A percentile compares a stretch with the other conserved stretches of the same genome.
Evolutionary conservation across 2,113 vertebrate species (phyloP).

Genomic region (Seriola rivoliana): DNA sequence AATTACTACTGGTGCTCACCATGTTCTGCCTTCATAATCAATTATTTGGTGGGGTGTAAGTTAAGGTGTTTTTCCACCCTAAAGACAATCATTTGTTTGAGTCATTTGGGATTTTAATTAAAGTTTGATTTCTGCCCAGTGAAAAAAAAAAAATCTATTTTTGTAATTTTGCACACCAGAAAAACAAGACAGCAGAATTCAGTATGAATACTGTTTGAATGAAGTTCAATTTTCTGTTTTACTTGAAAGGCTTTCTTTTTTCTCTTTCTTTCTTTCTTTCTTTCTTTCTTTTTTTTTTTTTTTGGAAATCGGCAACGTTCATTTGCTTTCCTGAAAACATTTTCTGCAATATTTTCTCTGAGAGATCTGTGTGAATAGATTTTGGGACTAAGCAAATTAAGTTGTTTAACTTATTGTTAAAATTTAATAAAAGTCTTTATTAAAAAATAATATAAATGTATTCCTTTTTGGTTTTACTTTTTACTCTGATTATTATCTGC

Average conservation of each 20-base stretch:
- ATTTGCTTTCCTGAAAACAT: conserved; percentile 54
- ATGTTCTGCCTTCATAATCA: conserved; percentile 14
- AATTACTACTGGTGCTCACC: conserved; percentile 61
- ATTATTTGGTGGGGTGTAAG: background rate
- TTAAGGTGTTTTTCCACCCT: background rate
- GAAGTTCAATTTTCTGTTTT: conserved; percentile 64
- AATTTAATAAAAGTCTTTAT: conserved; percentile 73
- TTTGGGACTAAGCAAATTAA: conserved; percentile 66
- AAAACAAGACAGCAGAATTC: conserved; percentile 40
- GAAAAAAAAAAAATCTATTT: conserved; percentile 33
- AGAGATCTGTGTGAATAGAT: conserved; percentile 71
- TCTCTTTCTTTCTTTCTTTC: conserved; percentile 27
- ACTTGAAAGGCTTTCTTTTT: conserved; percentile 66
- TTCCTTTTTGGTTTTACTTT: background rate
- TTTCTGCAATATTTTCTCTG: conserved; percentile 57
- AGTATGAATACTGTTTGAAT: conserved; percentile 61
- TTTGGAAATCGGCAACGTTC: conserved; percentile 15
- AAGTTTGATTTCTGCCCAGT: conserved; percentile 34
- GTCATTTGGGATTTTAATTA: conserved; percentile 22
- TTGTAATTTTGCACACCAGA: conserved; percentile 72
- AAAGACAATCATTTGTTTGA: background rate
- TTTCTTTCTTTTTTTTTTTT: conserved; percentile 26
- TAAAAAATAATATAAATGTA: background rate
- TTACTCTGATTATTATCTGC: background rate
- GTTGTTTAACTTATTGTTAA: conserved; percentile 86